Conservation (phyloP, 2,797 vertebrate genomes). For the Denticeps clupeoides region DNA sequence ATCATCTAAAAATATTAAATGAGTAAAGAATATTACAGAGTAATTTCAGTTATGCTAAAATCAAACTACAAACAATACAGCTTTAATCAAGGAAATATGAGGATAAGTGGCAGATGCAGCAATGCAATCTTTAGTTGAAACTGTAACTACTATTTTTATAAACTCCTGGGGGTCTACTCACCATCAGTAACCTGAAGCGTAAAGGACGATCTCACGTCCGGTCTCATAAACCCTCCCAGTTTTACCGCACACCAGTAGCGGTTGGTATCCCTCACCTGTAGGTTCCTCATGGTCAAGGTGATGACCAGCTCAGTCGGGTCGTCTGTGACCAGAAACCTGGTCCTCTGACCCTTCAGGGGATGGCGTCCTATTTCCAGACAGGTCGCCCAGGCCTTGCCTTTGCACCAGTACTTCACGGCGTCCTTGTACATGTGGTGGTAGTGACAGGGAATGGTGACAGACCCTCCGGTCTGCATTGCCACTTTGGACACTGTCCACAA, state of each 20-base stretch:
- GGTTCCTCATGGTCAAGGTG: slow-evolving; percentile 21
- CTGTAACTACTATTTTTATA: no score
- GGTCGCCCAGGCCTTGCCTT: slow-evolving; percentile 16
- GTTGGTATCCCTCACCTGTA: slow-evolving; percentile 15
- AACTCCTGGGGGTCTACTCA: background rate
- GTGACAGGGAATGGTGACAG: slow-evolving; percentile 26
- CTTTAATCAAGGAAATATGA: no score
- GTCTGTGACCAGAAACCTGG: slow-evolving; percentile 15
- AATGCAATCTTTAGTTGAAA: no score
- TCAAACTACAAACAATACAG: no score
- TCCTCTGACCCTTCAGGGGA: no score
- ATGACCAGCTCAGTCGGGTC: slow-evolving; percentile 20
- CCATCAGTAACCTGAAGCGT: slow-evolving; percentile 18
- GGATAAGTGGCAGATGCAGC: background rate
- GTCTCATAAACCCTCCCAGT: background rate
- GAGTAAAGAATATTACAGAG: no score
- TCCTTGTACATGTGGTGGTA: slow-evolving; percentile 15
- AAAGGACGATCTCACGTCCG: slow-evolving; percentile 3
- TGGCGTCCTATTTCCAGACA: slow-evolving; percentile 3
- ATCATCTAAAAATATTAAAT: no score
- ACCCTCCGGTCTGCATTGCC: slow-evolving; percentile 2
- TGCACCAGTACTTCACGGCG: slow-evolving; percentile 27
- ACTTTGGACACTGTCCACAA: slow-evolving; percentile 23
- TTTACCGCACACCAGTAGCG: slow-evolving; percentile 28
- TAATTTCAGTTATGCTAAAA: no score